These are phyloP conservation scores for Spicauda simplicius DNA, from an alignment of 2,888 invertebrate species.

Conservation along the genomic window DNA sequence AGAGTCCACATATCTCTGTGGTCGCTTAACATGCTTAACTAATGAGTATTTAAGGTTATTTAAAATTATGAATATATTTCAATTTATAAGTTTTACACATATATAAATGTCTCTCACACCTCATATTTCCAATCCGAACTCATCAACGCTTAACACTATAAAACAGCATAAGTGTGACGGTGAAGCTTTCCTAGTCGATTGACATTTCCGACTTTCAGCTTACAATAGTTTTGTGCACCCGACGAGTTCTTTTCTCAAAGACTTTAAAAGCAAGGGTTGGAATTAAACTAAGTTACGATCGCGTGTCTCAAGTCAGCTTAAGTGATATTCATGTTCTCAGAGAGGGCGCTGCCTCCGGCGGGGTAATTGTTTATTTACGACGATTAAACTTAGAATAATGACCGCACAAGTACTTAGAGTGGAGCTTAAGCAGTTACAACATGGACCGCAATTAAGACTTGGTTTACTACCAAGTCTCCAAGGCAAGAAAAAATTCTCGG, in stretches of 20 bases:
- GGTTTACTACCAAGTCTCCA: too few relatives aligned
- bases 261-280: slow-evolving; percentile 9
- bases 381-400: slow-evolving; percentile 35
- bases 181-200: too few relatives aligned
- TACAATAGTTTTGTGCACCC: background rate
- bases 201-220: too few relatives aligned
- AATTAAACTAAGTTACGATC: slow-evolving; percentile 15
- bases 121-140: too few relatives aligned
- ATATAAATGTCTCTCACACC: too few relatives aligned
- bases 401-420: slow-evolving; percentile 17
- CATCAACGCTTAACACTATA: too few relatives aligned
- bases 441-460: slow-evolving; percentile 29
- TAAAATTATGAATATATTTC: too few relatives aligned
- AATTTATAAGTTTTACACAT: too few relatives aligned
- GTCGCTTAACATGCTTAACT: too few relatives aligned
- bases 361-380: slow-evolving; percentile 36
- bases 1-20: too few relatives aligned
- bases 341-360: slow-evolving; percentile 22
- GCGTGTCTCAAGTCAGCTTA: slow-evolving; percentile 33
- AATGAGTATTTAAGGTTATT: too few relatives aligned
- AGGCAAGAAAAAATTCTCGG: slow-evolving; percentile 29
- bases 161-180: too few relatives aligned
- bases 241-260: background rate
- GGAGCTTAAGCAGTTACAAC: slow-evolving; percentile 25
- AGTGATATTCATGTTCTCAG: slow-evolving; percentile 35